Evolutionary conservation across 1,140 invertebrate genomes (phyloP).

Genomic region (Lordiphosa mommai): DNA sequence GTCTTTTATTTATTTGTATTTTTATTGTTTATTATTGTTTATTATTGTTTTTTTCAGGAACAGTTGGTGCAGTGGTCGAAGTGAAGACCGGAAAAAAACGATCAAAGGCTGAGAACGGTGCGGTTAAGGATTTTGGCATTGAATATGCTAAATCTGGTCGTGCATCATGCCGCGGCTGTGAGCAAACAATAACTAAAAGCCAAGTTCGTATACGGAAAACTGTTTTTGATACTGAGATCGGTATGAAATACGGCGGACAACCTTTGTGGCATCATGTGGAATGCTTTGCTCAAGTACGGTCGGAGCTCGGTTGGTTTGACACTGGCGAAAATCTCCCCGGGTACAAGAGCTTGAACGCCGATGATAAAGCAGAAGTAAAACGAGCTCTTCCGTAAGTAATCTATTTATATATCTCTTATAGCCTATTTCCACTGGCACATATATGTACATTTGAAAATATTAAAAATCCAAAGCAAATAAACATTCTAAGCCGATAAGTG

Average conservation of each 20-base stretch:
- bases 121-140: constrained; percentile 86
- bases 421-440: no score
- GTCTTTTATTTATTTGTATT: no score
- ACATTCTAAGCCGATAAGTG: no score
- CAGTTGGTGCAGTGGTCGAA: constrained; percentile 6
- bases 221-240: constrained; percentile 91
- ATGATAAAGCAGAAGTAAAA: constrained; percentile 87
- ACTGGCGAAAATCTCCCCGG: constrained; percentile 87
- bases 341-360: constrained; percentile 85
- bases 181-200: constrained; percentile 92
- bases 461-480: no score
- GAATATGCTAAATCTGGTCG: constrained; percentile 95
- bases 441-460: no score
- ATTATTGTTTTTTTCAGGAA: no score
- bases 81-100: constrained; percentile 79
- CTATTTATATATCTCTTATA: neutral
- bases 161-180: constrained; percentile 91
- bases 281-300: constrained; percentile 87
- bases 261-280: constrained; percentile 95
- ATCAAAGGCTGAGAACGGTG: constrained; percentile 61
- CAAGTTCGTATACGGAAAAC: constrained; percentile 92
- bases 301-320: constrained; percentile 88
- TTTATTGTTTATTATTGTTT: neutral
- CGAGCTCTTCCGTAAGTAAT: constrained; percentile 72
- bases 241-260: constrained; percentile 88